Base-by-base conservation (phyloP, 1,140 invertebrate species). In the Harpegnathos saltator region DNA sequence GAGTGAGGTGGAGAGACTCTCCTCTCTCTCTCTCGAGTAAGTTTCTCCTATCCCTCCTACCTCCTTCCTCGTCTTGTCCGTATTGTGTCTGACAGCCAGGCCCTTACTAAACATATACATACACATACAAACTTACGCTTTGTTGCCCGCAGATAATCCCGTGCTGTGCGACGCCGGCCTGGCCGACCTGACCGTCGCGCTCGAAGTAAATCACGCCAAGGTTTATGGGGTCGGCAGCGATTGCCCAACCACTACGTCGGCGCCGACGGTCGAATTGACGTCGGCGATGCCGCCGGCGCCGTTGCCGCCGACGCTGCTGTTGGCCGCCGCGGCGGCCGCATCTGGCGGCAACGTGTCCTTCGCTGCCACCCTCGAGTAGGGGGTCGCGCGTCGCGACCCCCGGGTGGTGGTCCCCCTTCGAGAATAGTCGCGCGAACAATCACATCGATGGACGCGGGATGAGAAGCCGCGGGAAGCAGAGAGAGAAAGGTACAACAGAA, bases 151-250 rank as follows among this genome's bases (percentile, higher is more conserved):
- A 97, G 97, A 97, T 92, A 97, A 97, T 93, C 97, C 97, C 62
- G 96, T 97, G 71, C 91, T 97, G 82, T 97, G 97, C 90, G 96
- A 97, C 88, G 95, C 96, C 33, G 95, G 95, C 14, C 91, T 97
- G 44, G 95, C 96, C 63, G 96, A 97, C 92, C 93, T 97, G 71
- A 95, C 95, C 56, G 95, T 95, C 0, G 93, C 95, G 62, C 95
- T 97, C 93, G 96, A 96, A 89, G 95, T 95, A 17, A 95, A 97
- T 89, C 96, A 97, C 86, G 96, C 96, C 0, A 95, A 96, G 69
- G 95, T 97, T 22, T 95, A 95, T 38, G 96, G 96, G 9, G 94
- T 95, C 0, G 94, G 95, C 5, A 92, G 89, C 72, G 90, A 94
- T 80, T 94, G 94, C 77, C 92, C 92, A 44, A 94, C 91, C 48